Evolutionary conservation across 2,797 vertebrate genomes (phyloP).

Genomic region (Morus bassanus): DNA sequence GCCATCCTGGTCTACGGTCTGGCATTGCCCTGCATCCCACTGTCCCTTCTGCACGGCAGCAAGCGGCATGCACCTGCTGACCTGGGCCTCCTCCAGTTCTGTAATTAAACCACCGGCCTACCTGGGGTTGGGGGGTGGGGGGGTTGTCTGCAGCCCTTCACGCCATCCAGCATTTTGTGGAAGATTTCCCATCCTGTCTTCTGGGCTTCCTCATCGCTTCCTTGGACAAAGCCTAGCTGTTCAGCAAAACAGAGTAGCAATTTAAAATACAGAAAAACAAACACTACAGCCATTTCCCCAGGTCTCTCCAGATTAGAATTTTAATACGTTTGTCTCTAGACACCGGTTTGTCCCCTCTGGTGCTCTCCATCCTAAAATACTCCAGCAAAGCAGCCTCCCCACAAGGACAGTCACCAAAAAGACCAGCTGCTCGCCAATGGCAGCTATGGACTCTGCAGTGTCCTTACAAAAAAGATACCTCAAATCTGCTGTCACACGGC

Average conservation of each 20-base stretch:
- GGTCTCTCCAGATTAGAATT: not conserved
- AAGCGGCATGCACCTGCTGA: fast-evolving
- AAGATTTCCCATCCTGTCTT: not conserved
- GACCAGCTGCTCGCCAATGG: not conserved
- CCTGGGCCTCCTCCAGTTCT: fast-evolving
- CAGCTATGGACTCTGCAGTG: not conserved
- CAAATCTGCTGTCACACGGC: fast-evolving
- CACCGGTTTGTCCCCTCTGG: not conserved
- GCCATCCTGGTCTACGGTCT: not conserved
- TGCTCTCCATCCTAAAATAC: not conserved
- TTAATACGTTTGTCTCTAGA: not conserved
- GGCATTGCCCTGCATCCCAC: too few species aligned
- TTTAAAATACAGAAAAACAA: not conserved
- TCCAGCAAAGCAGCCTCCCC: not conserved
- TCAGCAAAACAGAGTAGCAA: not conserved
- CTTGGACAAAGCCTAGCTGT: not conserved
- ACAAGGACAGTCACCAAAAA: not conserved
- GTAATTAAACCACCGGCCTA: not conserved
- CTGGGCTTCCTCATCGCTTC: not conserved
- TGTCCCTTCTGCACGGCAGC: fast-evolving
- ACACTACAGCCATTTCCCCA: not conserved
- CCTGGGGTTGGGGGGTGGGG: not conserved
- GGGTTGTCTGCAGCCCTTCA: not conserved
- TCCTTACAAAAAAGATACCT: not conserved
- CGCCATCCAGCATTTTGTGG: not conserved